Base-by-base conservation (phyloP, 1,140 invertebrate species). In the Neodiprion fabricii region DNA sequence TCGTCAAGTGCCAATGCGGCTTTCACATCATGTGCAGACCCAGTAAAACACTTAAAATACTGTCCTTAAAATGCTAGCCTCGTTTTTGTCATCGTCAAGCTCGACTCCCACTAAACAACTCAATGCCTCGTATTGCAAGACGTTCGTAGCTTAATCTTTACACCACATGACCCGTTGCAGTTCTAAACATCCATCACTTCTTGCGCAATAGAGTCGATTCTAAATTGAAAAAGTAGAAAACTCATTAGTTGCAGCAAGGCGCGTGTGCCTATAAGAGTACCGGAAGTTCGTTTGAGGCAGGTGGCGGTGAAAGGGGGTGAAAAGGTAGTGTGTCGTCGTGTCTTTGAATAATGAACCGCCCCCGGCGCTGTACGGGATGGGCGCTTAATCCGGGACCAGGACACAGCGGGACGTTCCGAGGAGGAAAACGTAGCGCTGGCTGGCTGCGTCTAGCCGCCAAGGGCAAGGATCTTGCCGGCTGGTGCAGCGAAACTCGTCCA, bases 291-390 rank as follows among this genome's bases (percentile, higher is more conserved):
- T 69, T 69, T 23, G 67, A 11, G 21, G 67, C 21, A 11, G 23
- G 17, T n/a, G 53, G 5, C 40, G 4, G 12, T 21, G 67, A 69
- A 12, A 14, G 11, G 67, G 40, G 14, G 67, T 47, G 12, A 12
- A 47, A 12, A 9, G 67, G 67, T 14, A 69, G 17, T 47, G 67
- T 69, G 67, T 69, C 17, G 21, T 69, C 23, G 67, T 11, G 21
- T 69, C 67, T 69, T 69, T 69, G 67, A 69, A 69, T 69, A 69
- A 69, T 69, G 11, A 69, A 69, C 67, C 67, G 67, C 67, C 40
- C 21, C 67, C 67, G 21, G 67, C 67, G 23, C 40, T 14, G 61
- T 21, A 14, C 61, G 17, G 17, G 61, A 65, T 14, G 61, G 17
- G 12, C 61, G 61, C 61, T 7, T 40, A 40, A 40, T 40, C 28